A percentile compares a stretch with the other conserved stretches of the same genome.
phyloP scores from a whole-genome alignment of 2,888 invertebrate genomes.

The Melinaea menophilus region DNA sequence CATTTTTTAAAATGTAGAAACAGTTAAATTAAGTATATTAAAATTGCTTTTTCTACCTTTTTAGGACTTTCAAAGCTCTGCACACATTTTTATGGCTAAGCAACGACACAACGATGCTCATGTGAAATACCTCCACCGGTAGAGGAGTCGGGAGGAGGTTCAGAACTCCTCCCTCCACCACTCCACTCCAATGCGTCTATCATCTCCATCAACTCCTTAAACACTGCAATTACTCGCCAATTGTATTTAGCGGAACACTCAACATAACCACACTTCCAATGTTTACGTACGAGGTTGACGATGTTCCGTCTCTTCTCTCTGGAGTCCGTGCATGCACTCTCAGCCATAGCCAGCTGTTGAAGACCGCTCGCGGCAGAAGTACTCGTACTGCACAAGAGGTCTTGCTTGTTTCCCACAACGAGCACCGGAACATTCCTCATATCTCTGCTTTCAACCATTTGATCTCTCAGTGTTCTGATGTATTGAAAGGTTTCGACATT shows the following conservation, averaged over 20 bases:
- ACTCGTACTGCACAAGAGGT: slow-evolving; percentile 80
- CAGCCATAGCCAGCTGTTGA: slow-evolving; percentile 66
- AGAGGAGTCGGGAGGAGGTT: slow-evolving; percentile 62
- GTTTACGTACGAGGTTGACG: slow-evolving; percentile 93
- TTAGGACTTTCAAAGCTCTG: slow-evolving; percentile 21
- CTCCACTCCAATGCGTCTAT: slow-evolving; percentile 83
- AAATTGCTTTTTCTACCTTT: neutral
- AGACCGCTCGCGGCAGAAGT: slow-evolving; percentile 66
- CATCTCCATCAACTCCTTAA: slow-evolving; percentile 89
- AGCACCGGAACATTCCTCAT: slow-evolving; percentile 92
- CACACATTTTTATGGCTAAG: slow-evolving; percentile 49
- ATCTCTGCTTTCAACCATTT: slow-evolving; percentile 94
- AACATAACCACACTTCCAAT: slow-evolving; percentile 96
- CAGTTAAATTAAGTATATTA: neutral
- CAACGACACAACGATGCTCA: slow-evolving; percentile 67
- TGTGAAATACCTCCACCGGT: slow-evolving; percentile 57
- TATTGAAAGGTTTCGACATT: slow-evolving; percentile 95
- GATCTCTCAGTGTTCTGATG: slow-evolving; percentile 92
- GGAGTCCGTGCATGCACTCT: slow-evolving; percentile 70
- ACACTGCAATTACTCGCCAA: slow-evolving; percentile 90
- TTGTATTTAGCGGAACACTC: slow-evolving; percentile 97
- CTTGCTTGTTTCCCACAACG: slow-evolving; percentile 96
- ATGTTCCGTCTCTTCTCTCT: slow-evolving; percentile 84
- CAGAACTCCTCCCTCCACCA: slow-evolving; percentile 68
- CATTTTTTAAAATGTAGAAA: neutral